Evolutionary conservation across 2,888 invertebrate species (phyloP).

Genomic region (Synergus laeviventris): DNA sequence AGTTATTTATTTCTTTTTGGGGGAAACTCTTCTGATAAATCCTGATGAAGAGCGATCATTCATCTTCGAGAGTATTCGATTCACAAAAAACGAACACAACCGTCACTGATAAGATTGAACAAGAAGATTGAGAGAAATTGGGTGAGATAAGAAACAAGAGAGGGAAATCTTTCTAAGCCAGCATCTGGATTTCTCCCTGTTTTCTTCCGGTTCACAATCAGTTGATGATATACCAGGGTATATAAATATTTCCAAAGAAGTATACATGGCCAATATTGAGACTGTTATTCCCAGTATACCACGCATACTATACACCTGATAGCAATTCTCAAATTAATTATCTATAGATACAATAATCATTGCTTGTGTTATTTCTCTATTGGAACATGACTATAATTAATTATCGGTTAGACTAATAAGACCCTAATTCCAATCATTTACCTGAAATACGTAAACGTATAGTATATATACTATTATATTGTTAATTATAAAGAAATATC

Average conservation of each 20-base stretch:
- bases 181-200: conserved; percentile 12
- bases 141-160: conserved; percentile 23
- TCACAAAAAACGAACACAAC: neutral
- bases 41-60: neutral
- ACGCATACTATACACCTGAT: neutral
- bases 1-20: neutral
- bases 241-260: too few relatives aligned
- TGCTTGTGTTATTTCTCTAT: neutral
- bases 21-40: neutral
- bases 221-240: conserved; percentile 23
- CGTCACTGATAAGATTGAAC: conserved; percentile 21
- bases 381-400: conserved; percentile 15
- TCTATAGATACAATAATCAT: conserved; percentile 2
- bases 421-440: conserved; percentile 7
- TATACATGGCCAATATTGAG: neutral
- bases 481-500: too few relatives aligned
- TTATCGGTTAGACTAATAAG: conserved; percentile 6
- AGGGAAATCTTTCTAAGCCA: conserved; percentile 28
- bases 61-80: neutral
- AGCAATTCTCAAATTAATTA: conserved; percentile 3
- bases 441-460: neutral
- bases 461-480: too few relatives aligned
- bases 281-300: neutral
- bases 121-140: conserved; percentile 33
- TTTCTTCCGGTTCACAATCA: neutral